These are phyloP conservation scores for Rafetus swinhoei DNA, from an alignment of 2,113 vertebrate genomes.

Conservation along the genomic window DNA sequence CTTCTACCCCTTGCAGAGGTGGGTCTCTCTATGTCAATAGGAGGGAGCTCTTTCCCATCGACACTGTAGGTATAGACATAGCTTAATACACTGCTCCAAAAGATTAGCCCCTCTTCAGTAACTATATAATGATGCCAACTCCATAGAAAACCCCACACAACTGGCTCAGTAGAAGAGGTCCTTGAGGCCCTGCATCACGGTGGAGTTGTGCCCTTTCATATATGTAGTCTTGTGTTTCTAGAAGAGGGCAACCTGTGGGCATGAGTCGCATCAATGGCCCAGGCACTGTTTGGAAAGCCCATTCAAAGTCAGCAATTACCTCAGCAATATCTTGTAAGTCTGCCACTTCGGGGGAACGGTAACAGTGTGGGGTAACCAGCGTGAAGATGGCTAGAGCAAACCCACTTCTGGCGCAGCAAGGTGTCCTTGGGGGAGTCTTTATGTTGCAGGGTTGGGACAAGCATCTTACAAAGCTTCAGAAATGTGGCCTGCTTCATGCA, in stretches of 20 bases:
- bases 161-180: background rate
- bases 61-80: no score
- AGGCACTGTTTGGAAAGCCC: background rate
- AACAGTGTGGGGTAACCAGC: background rate
- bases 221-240: background rate
- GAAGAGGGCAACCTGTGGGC: background rate
- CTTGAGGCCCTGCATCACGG: background rate
- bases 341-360: background rate
- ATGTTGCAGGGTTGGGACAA: background rate
- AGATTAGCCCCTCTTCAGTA: background rate
- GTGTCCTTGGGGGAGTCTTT: background rate
- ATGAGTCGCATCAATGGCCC: background rate
- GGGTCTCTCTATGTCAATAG: no score
- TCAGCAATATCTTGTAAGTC: background rate
- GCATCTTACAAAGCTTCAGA: no score
- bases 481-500: no score
- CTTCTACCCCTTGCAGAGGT: no score
- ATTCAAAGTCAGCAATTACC: background rate
- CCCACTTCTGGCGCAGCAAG: background rate
- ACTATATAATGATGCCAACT: accelerated
- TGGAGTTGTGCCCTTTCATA: background rate
- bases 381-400: background rate
- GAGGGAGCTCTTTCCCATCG: no score
- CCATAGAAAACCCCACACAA: background rate
- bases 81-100: background rate